phyloP scores from a whole-genome alignment of 1,140 invertebrate genomes.

The Atta cephalotes region DNA sequence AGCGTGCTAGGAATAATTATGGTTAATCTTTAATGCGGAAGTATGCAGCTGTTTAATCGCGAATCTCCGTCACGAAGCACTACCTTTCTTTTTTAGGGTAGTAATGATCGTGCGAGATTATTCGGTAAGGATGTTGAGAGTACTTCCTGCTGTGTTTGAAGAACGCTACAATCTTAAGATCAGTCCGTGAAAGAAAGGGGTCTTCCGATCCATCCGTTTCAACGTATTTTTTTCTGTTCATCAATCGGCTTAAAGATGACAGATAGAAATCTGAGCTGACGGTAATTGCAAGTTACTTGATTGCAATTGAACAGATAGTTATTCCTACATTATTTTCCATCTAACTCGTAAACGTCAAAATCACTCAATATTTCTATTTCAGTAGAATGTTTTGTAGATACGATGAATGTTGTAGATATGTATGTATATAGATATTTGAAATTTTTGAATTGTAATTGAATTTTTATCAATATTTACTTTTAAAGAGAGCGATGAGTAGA shows the following conservation, averaged over 20 bases:
- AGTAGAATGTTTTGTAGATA: neutral
- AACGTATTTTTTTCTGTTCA: constrained; percentile 26
- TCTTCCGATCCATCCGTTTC: neutral
- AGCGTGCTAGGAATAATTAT: neutral
- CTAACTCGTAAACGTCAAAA: neutral
- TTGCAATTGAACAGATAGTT: neutral
- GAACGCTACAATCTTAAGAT: constrained; percentile 41
- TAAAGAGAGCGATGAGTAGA: neutral
- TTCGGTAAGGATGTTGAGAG: constrained; percentile 14
- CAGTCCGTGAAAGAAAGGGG: constrained; percentile 24
- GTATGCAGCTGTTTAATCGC: constrained; percentile 17
- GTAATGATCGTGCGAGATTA: constrained; percentile 50
- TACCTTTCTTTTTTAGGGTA: constrained; percentile 17
- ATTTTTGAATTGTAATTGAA: neutral
- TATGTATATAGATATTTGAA: neutral
- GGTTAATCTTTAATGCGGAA: constrained; percentile 2
- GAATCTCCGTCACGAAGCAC: constrained; percentile 22
- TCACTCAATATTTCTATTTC: neutral
- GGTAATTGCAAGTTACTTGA: neutral
- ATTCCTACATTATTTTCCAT: neutral
- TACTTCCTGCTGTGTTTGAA: constrained; percentile 53
- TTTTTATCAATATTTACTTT: constrained; percentile 5
- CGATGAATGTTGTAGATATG: too few relatives aligned
- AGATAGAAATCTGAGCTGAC: constrained; percentile 15
- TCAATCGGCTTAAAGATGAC: constrained; percentile 49